Base-by-base conservation (phyloP, 1,140 invertebrate genomes). In the Physella acuta region DNA sequence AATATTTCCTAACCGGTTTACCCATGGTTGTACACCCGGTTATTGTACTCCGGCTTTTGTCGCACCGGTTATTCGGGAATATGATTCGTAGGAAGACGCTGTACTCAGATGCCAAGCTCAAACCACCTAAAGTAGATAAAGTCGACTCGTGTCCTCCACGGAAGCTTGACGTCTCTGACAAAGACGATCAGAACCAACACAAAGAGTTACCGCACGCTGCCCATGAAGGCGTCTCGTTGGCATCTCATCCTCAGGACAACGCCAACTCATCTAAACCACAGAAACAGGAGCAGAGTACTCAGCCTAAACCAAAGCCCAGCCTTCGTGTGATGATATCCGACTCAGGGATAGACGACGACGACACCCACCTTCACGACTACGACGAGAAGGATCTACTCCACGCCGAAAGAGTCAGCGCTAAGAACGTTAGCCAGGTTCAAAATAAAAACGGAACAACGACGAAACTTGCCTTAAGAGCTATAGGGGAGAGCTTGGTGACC, bases 21-120 rank as follows among this genome's bases (percentile, higher is more conserved):
- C 88, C 89, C 0, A 82, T 87, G 66, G 79, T 89, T 20, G 82
- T 90, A 34, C 88, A 88, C 75, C 89, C 89, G 0, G 80, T 90
- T 4, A 88, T 90, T 20, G 81, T 90, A 14, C 77, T 90, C 17
- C 81, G 89, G 14, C 82, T 90, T 3, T 81, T 90, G 28, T 85
- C 88, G 56, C 89, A 90, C 77, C 85, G 88, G 56, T 81, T 90
- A 26, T 87, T 87, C 74, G 80, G 83, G 16, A 81, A 81, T 60
- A 81, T 83, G 80, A 80, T 83, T 3, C 73, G 80, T 24, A 62
- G 80, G 24, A 82, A 82, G 69, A 77, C 74, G 5, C 63, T 76
- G 14, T 71, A 76, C 53, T 71, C 73, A 3, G 77, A 82, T 31
- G 68, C 79, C 4, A 80, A 81, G 65, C 72, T 82, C 17, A 78